A percentile compares a stretch with the other conserved stretches of the same genome.
These are phyloP conservation scores for Cyprinus carpio DNA, from an alignment of 2,113 vertebrate genomes.

Conservation along the genomic window DNA sequence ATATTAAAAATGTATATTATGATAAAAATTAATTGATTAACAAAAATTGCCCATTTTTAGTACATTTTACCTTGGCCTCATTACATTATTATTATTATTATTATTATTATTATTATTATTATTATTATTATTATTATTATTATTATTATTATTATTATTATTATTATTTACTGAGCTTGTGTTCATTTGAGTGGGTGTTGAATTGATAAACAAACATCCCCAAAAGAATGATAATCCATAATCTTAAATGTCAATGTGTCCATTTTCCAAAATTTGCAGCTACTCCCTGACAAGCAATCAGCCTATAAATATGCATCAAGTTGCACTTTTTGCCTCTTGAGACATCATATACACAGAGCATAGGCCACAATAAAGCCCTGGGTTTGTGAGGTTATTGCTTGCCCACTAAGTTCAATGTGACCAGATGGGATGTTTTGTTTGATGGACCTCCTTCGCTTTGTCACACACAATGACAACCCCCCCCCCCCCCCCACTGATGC, in stretches of 20 bases:
- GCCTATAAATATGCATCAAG: background rate
- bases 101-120: too few species aligned
- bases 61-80: too few species aligned
- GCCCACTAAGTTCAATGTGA: conserved; percentile 59
- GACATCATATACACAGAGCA: conserved; percentile 48
- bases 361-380: conserved; percentile 57
- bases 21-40: too few species aligned
- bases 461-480: conserved; percentile 58
- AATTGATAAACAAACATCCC: background rate
- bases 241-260: background rate
- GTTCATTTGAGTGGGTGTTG: background rate
- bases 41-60: too few species aligned
- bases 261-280: background rate
- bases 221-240: background rate
- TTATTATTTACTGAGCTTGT: background rate
- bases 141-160: background rate
- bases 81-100: too few species aligned
- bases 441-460: conserved; percentile 62
- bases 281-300: background rate
- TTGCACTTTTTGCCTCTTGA: background rate
- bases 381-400: conserved; percentile 45
- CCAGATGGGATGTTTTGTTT: conserved; percentile 72
- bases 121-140: too few species aligned
- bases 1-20: too few species aligned
- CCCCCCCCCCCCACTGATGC: conserved; percentile 39